Base-by-base conservation (phyloP, 2,888 invertebrate genomes). In the Pyrocoelia pectoralis region DNA sequence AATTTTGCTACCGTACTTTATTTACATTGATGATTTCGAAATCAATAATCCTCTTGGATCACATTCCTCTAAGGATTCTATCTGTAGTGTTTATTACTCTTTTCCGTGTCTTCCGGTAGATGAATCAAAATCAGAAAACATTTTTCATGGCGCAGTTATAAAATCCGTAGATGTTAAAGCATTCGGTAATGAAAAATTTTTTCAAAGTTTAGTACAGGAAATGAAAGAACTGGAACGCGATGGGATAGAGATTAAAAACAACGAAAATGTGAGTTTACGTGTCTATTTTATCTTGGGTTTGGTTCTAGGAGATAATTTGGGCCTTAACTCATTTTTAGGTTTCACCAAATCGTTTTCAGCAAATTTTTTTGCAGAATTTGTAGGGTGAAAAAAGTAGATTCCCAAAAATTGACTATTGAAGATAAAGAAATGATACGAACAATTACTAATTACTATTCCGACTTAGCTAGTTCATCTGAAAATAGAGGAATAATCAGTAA, bases 11-110 rank as follows among this genome's bases (percentile, higher is more conserved):
- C 70, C 70, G 1, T 70, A 62, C 63, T 70, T 69, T 29, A 28
- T 73, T 12, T 70, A 69, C 48, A 60, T 68, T n/a, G 70, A 73
- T 55, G 72, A 71, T 66, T 71, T 70, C 43, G 72, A 73, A 70
- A 71, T 71, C 13, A 72, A 70, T 56, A 70, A 73, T 53, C 69
- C 72, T 15, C 63, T 73, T 40, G 72, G 72, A 15, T 66, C 70
- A 9, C 56, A 72, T 46, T 46, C 70, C 2, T 8, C 28, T 9
- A 65, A 56, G 28, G 67, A 72, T 56, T 68, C 70, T 1, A 52
- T 72, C 19, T 69, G 70, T 56, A 70, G 68, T 63, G 38, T 69
- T 3, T 69, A 72, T 58, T 70, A 70, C 61, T 71, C 70, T 12
- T 72, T 72, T 63, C 67, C 72, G 13, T 68, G 66, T 55, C 28